A percentile compares a stretch with the other conserved stretches of the same genome.
These are phyloP conservation scores for Leucopternis melanops DNA, from an alignment of 2,113 vertebrate species.

Conservation along the genomic window DNA sequence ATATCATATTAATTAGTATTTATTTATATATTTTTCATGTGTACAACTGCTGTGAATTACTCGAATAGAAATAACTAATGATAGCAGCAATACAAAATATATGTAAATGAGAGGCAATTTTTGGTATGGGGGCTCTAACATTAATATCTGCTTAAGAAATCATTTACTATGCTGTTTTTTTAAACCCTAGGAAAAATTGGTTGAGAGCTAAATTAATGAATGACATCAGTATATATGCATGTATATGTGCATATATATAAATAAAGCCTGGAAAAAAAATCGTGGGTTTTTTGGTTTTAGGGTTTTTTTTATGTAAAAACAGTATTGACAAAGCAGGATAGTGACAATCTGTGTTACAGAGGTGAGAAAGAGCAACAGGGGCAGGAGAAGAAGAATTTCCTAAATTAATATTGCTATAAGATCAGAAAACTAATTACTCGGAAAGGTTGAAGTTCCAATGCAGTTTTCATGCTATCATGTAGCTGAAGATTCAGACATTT, in stretches of 20 bases:
- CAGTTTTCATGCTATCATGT: background rate
- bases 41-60: background rate
- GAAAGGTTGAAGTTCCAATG: background rate
- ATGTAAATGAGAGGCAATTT: background rate
- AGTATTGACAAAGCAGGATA: background rate
- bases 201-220: background rate
- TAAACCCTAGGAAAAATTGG: background rate
- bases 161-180: background rate
- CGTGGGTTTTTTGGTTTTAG: background rate
- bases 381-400: background rate
- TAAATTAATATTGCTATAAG: background rate
- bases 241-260: background rate
- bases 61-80: background rate
- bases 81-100: background rate
- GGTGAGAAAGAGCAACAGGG: background rate
- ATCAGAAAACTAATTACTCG: background rate
- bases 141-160: background rate
- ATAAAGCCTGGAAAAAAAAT: background rate
- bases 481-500: background rate
- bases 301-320: background rate
- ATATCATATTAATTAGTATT: background rate
- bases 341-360: background rate
- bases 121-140: background rate
- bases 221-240: background rate
- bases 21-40: background rate